A percentile compares a stretch with the other conserved stretches of the same genome.
phyloP scores from a whole-genome alignment of 2,113 vertebrate species.

The Myocastor coypus region DNA sequence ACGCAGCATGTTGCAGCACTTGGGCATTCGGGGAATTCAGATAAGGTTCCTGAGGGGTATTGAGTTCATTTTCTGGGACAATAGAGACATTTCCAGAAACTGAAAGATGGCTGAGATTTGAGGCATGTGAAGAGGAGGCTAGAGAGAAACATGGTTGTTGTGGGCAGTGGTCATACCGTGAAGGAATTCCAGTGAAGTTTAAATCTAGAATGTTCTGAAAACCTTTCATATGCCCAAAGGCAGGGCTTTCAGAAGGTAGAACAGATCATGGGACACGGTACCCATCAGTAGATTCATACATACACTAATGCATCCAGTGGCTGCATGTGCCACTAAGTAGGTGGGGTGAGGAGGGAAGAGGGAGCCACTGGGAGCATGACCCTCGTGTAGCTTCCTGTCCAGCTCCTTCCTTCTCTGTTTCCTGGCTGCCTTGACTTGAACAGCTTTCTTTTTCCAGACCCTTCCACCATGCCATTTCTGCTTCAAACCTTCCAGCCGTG shows the following conservation, averaged over 20 bases:
- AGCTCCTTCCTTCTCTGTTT: not conserved
- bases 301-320: not conserved
- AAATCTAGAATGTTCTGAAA: not conserved
- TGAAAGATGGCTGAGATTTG: not conserved
- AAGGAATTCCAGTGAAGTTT: not conserved
- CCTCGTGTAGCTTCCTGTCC: not conserved
- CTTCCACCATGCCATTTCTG: not conserved
- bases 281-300: not conserved
- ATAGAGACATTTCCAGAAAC: not conserved
- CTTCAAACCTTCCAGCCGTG: not conserved
- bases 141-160: not conserved
- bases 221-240: not conserved
- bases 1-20: not conserved
- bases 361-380: not conserved
- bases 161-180: not conserved
- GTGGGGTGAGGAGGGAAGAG: not conserved
- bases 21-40: not conserved
- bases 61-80: not conserved
- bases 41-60: not conserved
- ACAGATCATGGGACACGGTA: not conserved
- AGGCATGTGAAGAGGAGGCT: not conserved
- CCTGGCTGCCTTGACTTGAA: not conserved
- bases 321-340: not conserved
- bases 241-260: not conserved
- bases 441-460: not conserved